Evolutionary conservation across 2,888 invertebrate genomes (phyloP).

Genomic region (Rhamnusium bicolor): DNA sequence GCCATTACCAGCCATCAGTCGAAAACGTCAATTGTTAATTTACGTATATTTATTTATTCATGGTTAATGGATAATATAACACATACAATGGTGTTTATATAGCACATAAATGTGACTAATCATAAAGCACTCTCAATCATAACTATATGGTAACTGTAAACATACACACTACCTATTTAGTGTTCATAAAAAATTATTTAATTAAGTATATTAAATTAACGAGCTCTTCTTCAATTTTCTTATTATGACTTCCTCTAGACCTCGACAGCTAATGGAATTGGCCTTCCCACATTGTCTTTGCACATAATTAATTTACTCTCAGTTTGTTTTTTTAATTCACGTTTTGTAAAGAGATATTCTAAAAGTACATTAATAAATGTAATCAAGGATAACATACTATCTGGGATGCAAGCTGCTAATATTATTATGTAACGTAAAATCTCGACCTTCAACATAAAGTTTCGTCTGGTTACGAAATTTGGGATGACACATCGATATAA

Average conservation of each 20-base stretch:
- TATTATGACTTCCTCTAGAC: not conserved
- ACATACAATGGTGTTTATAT: conserved; percentile 12
- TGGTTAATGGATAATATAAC: not conserved
- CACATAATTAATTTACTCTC: not conserved
- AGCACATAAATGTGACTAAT: not conserved
- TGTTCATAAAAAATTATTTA: not conserved
- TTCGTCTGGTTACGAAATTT: too few species aligned
- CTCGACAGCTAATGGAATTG: conserved; percentile 8
- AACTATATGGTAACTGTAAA: not conserved
- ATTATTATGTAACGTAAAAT: too few species aligned
- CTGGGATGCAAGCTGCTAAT: too few species aligned
- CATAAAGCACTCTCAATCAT: not conserved
- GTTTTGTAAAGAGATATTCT: not conserved
- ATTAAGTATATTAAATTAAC: conserved; percentile 9
- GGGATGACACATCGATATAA: too few species aligned
- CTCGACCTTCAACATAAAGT: too few species aligned
- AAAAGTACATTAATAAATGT: not conserved
- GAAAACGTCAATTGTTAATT: not conserved
- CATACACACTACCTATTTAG: not conserved
- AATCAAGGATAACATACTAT: too few species aligned
- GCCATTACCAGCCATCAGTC: not conserved
- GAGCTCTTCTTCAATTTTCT: conserved; percentile 10
- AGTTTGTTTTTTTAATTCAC: not conserved
- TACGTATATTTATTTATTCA: conserved; percentile 4
- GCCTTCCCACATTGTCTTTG: not conserved